Evolutionary conservation across 2,888 invertebrate species (phyloP).

Genomic region (Lasioglossum zephyrum): DNA sequence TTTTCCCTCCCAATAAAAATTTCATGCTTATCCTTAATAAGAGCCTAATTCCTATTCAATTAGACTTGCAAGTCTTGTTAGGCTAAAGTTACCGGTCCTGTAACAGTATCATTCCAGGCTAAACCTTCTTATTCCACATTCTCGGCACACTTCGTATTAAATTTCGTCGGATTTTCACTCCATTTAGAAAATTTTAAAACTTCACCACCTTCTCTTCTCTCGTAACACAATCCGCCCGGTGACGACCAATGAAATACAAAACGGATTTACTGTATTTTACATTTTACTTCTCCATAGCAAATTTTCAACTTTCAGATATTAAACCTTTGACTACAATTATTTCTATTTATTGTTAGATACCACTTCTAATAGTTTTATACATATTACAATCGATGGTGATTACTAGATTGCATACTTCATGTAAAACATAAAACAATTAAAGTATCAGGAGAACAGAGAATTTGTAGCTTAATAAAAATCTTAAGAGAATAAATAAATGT

Average conservation of each 20-base stretch:
- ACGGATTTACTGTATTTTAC: neutral
- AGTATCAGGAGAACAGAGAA: too few species aligned
- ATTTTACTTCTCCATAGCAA: neutral
- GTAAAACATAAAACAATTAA: neutral
- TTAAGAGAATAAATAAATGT: neutral
- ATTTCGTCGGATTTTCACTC: conserved; percentile 17
- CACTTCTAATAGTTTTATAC: too few species aligned
- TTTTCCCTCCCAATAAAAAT: neutral
- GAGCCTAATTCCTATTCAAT: conserved; percentile 31
- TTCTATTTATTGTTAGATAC: neutral
- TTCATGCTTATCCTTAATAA: neutral
- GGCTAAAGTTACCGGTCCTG: conserved; percentile 12
- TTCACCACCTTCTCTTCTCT: neutral
- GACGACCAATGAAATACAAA: neutral
- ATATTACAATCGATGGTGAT: neutral
- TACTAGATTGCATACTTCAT: neutral
- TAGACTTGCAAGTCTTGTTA: conserved; percentile 24
- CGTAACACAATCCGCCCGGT: neutral
- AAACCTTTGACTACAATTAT: neutral
- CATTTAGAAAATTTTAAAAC: conserved; percentile 29
- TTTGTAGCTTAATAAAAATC: neutral
- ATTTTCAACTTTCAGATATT: neutral
- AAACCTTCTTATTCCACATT: conserved; percentile 30
- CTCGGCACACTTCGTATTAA: conserved; percentile 12
- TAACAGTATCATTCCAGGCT: conserved; percentile 31